Percentiles rank a stretch among this genome's conserved stretches.
Conservation (phyloP, 23 tunicate species). For the Ascidia mentula region DNA sequence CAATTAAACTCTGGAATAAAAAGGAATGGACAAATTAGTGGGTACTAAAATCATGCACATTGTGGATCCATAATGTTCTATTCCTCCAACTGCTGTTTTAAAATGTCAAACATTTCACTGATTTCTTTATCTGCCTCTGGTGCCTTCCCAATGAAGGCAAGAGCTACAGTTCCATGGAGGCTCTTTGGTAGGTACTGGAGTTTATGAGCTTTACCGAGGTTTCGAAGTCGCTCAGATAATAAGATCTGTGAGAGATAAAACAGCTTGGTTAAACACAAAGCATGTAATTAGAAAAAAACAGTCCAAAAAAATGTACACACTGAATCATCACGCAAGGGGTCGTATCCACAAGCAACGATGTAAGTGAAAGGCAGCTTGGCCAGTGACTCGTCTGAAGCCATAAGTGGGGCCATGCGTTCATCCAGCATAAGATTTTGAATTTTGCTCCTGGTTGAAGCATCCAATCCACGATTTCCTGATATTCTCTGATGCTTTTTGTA, state of each 20-base stretch:
- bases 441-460: not conserved
- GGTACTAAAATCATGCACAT: too few species aligned
- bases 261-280: too few species aligned
- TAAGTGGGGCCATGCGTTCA: slow-evolving; percentile 33
- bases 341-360: slow-evolving; percentile 43
- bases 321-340: slow-evolving; percentile 57
- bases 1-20: too few species aligned
- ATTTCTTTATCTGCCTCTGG: too few species aligned
- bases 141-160: too few species aligned
- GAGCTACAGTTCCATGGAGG: not conserved
- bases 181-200: not conserved
- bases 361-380: slow-evolving; percentile 32
- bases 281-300: not conserved
- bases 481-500: too few species aligned
- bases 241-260: not conserved
- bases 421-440: not conserved
- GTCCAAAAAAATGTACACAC: slow-evolving; percentile 23
- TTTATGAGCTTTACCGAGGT: not conserved
- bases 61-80: too few species aligned
- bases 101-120: too few species aligned
- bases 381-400: slow-evolving; percentile 22
- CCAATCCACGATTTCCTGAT: not conserved
- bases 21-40: too few species aligned
- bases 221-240: not conserved
- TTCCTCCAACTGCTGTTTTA: too few species aligned